These are phyloP conservation scores for Pachydiplax longipennis DNA, from an alignment of 2,888 invertebrate species.

Conservation along the genomic window DNA sequence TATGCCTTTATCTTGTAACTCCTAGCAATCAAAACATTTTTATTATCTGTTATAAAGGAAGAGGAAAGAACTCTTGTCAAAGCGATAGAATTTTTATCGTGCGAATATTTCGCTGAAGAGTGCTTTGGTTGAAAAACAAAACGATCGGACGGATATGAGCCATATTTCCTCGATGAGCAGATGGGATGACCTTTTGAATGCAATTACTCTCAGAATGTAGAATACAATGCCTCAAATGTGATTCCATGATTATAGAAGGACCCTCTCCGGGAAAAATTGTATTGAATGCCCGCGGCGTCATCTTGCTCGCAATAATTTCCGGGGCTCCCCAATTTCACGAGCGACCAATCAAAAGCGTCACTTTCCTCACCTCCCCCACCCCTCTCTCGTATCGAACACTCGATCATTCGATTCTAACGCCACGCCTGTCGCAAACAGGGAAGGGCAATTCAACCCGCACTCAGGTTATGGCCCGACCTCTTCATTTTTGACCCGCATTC, in stretches of 20 bases:
- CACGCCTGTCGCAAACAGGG: background rate
- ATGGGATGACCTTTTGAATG: background rate
- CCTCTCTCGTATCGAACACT: background rate
- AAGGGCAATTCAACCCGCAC: background rate
- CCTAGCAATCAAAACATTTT: background rate
- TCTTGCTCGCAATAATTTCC: background rate
- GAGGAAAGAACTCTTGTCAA: too few species aligned
- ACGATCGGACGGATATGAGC: background rate
- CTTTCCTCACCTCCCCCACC: background rate
- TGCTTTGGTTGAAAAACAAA: too few species aligned
- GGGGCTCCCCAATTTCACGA: background rate
- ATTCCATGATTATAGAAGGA: background rate
- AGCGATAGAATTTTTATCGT: too few species aligned
- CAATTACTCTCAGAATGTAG: background rate
- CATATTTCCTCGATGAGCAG: background rate
- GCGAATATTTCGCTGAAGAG: too few species aligned
- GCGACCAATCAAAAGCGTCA: background rate
- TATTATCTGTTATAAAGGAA: background rate
- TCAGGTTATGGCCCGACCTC: too few species aligned
- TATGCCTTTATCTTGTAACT: too few species aligned
- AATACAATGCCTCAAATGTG: background rate
- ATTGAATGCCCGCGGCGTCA: background rate
- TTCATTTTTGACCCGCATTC: too few species aligned
- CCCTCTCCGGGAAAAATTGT: background rate
- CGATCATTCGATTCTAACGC: background rate